Percentiles rank a stretch among this genome's conserved stretches.
Conservation (phyloP, 1,140 invertebrate species). For the Dreissena polymorpha region DNA sequence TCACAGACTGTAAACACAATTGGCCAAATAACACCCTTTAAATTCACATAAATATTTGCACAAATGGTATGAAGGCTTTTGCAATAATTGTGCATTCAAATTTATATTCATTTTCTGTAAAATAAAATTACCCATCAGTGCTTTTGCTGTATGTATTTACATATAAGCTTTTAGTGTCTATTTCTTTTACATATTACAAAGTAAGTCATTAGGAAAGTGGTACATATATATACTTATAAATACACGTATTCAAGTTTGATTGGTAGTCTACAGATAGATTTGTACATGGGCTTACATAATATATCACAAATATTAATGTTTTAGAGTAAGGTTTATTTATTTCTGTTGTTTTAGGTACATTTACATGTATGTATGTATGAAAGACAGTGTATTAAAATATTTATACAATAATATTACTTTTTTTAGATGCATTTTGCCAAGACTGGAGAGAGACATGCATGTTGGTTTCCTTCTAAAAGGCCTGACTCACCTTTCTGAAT, state of each 20-base stretch:
- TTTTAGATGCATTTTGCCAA: slow-evolving; percentile 59
- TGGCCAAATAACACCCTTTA: too few species aligned
- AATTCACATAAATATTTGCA: too few species aligned
- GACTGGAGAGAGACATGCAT: slow-evolving; percentile 69
- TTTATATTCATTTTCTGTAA: too few species aligned
- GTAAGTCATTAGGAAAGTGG: not conserved
- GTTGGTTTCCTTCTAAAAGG: slow-evolving; percentile 85
- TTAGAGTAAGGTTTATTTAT: not conserved
- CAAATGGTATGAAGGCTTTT: too few species aligned
- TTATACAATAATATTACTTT: slow-evolving; percentile 5
- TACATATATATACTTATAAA: too few species aligned
- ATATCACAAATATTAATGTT: not conserved
- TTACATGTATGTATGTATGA: not conserved
- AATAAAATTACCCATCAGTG: not conserved
- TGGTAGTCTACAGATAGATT: too few species aligned
- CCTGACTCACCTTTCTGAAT: slow-evolving; percentile 84
- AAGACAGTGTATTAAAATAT: not conserved
- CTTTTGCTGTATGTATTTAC: not conserved
- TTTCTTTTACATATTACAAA: not conserved
- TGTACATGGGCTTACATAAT: not conserved
- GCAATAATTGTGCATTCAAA: too few species aligned
- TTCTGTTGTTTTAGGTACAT: not conserved
- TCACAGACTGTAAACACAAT: too few species aligned
- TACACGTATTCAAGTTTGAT: not conserved
- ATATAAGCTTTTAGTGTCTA: not conserved